phyloP scores from a whole-genome alignment of 2,113 vertebrate genomes.

The Eudorcas thomsonii region DNA sequence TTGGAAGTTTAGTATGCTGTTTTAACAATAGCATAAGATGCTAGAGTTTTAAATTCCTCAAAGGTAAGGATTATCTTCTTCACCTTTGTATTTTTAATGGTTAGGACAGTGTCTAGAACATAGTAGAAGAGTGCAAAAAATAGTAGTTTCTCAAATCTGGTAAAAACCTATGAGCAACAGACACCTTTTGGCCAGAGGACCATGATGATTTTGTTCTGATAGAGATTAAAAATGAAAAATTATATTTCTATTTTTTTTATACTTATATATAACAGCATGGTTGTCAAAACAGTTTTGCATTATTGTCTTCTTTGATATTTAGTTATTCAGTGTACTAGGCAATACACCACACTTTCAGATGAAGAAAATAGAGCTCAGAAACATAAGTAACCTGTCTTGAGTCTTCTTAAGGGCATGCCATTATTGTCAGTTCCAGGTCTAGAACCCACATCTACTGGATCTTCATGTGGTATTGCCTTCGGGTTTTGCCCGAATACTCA shows the following conservation, averaged over 20 bases:
- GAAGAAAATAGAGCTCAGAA: background rate
- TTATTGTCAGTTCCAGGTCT: background rate
- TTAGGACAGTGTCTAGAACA: background rate
- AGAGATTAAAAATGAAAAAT: background rate
- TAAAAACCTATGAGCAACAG: background rate
- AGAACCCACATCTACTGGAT: background rate
- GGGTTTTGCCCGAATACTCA: background rate
- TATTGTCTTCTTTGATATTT: background rate
- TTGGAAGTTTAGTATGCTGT: background rate
- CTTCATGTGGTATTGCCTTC: background rate
- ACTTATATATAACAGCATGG: background rate
- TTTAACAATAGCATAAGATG: constrained; percentile 11
- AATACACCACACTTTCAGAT: background rate
- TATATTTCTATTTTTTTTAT: background rate
- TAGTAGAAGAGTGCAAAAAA: background rate
- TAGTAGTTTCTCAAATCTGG: background rate
- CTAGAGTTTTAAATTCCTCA: background rate
- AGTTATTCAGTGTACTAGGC: background rate
- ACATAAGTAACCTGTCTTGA: background rate
- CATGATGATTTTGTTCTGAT: background rate
- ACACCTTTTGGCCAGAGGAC: background rate
- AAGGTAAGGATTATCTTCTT: background rate
- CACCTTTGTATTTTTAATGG: background rate
- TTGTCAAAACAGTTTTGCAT: background rate
- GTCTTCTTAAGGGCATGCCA: background rate